phyloP scores from a whole-genome alignment of 1,140 invertebrate genomes.

The Brachionus calyciflorus region DNA sequence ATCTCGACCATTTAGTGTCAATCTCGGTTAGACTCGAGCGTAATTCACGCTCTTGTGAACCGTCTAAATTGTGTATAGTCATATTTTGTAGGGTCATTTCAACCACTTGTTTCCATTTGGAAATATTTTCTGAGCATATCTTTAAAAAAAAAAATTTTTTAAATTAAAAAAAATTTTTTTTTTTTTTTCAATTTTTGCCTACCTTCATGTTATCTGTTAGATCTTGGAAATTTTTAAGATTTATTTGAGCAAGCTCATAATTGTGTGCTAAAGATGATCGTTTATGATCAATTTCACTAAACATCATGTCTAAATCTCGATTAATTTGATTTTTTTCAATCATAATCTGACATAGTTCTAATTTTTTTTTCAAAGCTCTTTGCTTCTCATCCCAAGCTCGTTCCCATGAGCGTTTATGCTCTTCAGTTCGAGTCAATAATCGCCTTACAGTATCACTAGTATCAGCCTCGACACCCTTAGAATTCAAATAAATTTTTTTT shows the following conservation, averaged over 20 bases:
- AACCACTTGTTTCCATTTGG: slow-evolving; percentile 37
- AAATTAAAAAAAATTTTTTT: slow-evolving; percentile 2
- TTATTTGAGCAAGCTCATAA: background rate
- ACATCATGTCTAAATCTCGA: slow-evolving; percentile 17
- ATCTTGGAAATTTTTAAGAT: background rate
- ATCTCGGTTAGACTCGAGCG: slow-evolving; percentile 67
- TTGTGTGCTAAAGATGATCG: background rate
- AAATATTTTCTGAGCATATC: slow-evolving; percentile 46
- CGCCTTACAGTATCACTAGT: slow-evolving; percentile 69
- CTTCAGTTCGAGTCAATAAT: slow-evolving; percentile 66
- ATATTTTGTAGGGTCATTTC: slow-evolving; percentile 19
- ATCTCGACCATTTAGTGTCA: slow-evolving; percentile 70
- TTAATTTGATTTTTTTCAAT: slow-evolving; percentile 66
- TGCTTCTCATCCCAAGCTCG: slow-evolving; percentile 66
- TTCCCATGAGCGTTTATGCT: slow-evolving; percentile 64
- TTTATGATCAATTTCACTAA: background rate
- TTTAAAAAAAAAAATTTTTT: background rate
- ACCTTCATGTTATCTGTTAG: slow-evolving; percentile 33
- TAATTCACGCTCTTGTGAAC: slow-evolving; percentile 50
- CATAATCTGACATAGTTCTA: slow-evolving; percentile 70
- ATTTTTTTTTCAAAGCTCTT: slow-evolving; percentile 67
- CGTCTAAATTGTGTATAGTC: background rate
- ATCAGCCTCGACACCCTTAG: slow-evolving; percentile 69
- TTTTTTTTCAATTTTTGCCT: background rate
- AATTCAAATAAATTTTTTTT: slow-evolving; percentile 50